Evolutionary conservation across 2,888 invertebrate genomes (phyloP).

Genomic region (Pinctada fucata): DNA sequence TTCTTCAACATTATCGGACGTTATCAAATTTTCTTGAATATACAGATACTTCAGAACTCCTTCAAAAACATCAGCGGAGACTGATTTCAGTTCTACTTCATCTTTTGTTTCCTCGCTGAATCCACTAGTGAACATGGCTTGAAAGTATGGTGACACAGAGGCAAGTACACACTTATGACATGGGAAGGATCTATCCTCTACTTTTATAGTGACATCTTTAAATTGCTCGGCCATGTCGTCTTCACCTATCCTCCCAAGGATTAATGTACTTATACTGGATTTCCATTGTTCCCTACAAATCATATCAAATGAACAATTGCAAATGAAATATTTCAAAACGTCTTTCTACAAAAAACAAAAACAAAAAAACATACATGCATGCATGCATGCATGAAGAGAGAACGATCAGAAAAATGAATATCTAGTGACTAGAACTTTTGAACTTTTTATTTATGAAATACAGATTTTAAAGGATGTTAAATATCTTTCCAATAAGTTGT

Average conservation of each 20-base stretch:
- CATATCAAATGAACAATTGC: too few species aligned
- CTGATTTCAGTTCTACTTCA: background rate
- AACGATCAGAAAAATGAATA: too few species aligned
- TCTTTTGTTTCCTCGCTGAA: background rate
- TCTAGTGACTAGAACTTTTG: too few species aligned
- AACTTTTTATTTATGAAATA: too few species aligned
- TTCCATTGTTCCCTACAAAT: too few species aligned
- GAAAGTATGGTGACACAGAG: background rate
- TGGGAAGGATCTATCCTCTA: background rate
- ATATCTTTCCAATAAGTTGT: too few species aligned
- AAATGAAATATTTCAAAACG: too few species aligned
- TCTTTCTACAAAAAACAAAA: too few species aligned
- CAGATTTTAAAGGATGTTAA: too few species aligned
- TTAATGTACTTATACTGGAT: background rate
- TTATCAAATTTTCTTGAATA: slow-evolving; percentile 76
- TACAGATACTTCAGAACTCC: background rate
- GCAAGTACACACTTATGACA: background rate
- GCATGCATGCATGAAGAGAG: too few species aligned
- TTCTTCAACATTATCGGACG: slow-evolving; percentile 85
- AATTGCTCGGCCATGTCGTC: background rate
- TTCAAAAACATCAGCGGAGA: background rate
- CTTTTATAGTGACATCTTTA: background rate
- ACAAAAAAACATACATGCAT: too few species aligned
- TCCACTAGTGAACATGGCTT: background rate
- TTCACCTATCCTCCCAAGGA: background rate